Evolutionary conservation across 37 sponge, comb jelly and placozoan species (phyloP), one percentile per base, ranked within the genome.

Genomic region (Oopsacas minuta): DNA sequence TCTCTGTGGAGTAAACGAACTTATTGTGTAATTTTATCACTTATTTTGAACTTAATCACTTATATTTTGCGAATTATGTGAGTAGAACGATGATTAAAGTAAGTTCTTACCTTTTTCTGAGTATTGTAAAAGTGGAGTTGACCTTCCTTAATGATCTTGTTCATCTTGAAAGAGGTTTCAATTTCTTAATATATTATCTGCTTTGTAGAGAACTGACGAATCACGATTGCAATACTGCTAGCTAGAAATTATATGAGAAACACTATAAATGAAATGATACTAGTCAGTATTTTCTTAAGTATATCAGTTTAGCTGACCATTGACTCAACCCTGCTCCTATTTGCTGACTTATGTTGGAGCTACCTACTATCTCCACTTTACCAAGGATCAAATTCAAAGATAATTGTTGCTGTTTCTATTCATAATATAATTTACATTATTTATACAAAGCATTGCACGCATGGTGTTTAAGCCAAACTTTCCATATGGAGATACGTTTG

Each of bases 61-160:
- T n/a, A n/a, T n/a, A n/a, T n/a, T n/a, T n/a, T n/a, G n/a, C n/a
- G n/a, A n/a, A n/a, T n/a, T n/a, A n/a, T n/a, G n/a, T n/a, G n/a
- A n/a, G n/a, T n/a, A n/a, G n/a, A n/a, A n/a, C n/a, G n/a, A n/a
- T n/a, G n/a, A n/a, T n/a, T n/a, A n/a, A n/a, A n/a, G n/a, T n/a
- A n/a, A n/a, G n/a, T n/a, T 5, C 75, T 61, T 61, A 61, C 75
- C 75, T 61, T 61, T n/a, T n/a, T 61, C 75, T 25, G 75, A 5
- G 28, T 5, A 12, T n/a, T 25, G 30, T 61, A 61, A 61, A 61
- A 61, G 32, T 61, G 75, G 22, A 61, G 75, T 25, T 61, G 75
- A 3, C 75, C 75, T 61, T 61, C 75, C 22, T 61, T 61, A 3
- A 61, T 61, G 7, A 61, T 61, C 28, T 5, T 61, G 28, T 61